Percentiles rank a stretch among this genome's conserved stretches.
Conservation (phyloP, 1,140 invertebrate genomes). For the Tachypleus tridentatus region DNA sequence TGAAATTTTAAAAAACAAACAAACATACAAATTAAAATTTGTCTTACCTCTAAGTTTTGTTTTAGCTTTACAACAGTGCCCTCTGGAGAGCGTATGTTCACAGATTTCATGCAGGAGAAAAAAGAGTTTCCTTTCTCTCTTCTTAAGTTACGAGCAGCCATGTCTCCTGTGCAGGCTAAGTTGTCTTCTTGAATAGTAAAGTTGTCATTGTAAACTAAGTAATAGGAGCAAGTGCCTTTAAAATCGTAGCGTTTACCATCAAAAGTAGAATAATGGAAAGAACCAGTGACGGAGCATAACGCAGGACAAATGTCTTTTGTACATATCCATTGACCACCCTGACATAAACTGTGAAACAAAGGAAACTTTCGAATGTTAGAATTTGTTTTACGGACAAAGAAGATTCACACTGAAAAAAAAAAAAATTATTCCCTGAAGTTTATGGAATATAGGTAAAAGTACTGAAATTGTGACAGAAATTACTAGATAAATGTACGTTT, state of each 20-base stretch:
- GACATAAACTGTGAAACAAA: conserved; percentile 44
- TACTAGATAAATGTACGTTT: too few species aligned
- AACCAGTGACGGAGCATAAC: conserved; percentile 63
- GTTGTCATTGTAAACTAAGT: conserved; percentile 28
- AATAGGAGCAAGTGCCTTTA: conserved; percentile 75
- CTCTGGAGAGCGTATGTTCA: conserved; percentile 43
- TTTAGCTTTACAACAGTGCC: conserved; percentile 51
- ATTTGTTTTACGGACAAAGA: too few species aligned
- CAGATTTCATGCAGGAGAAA: conserved; percentile 61
- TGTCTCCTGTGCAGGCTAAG: conserved; percentile 58
- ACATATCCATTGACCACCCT: conserved; percentile 61
- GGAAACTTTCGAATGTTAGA: conserved; percentile 8
- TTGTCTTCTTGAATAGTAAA: conserved; percentile 67
- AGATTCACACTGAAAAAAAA: too few species aligned
- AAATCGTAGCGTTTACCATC: conserved; percentile 72
- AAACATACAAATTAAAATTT: conserved; percentile 28
- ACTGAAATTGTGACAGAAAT: too few species aligned
- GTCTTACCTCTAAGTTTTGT: conserved; percentile 49
- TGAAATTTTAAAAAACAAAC: too few species aligned
- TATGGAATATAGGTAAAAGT: too few species aligned
- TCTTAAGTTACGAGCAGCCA: conserved; percentile 27
- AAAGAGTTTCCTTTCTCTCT: too few species aligned
- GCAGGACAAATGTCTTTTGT: conserved; percentile 56
- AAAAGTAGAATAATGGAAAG: conserved; percentile 81
- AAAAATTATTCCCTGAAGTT: too few species aligned